Base-by-base conservation (phyloP, 92 coral and sea anemone species). In the Diadumene lineata region DNA sequence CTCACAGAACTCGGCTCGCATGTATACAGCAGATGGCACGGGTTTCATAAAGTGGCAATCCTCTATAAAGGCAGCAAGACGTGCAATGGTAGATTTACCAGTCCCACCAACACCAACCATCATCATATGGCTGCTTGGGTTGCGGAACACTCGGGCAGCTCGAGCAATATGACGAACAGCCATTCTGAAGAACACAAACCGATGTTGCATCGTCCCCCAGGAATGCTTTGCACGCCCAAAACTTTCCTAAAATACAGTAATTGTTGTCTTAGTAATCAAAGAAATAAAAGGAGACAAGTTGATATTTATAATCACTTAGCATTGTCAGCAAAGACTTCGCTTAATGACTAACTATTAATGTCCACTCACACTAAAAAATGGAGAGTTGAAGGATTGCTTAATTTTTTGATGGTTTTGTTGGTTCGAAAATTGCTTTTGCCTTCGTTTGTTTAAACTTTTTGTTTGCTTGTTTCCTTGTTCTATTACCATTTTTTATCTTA, bases 81-180 rank as follows among this genome's bases (percentile, higher is more conserved):
- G 83, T 21, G 93, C 98, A 34, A 89, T 97, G 32, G 93, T 89
- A 62, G 87, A 79, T 58, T 94, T 94, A 25, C 98, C 98, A 6
- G 97, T 94, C 30, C 98, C 98, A 19, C 98, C 98, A 34, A 94
- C 82, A 22, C 98, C 98, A 43, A 94, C 89, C 90, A 94, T 75
- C 90, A 92, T 79, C 75, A 94, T 74, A 87, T 94, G 98, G 43
- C 91, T 89, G 43, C 93, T 89, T 29, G 96, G 96, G 67, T 94
- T 93, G 80, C 97, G 96, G 84, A 94, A 94, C 31, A 94, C 98
- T 32, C 98, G 97, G 15, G 97, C 97, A 24, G 98, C 97, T 17
- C 98, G 97, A n/a, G 94, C 83, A 73, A 94, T 80, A 74, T 94
- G 98, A 84, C 89, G 92, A 60, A 94, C 76, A 68, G 98, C 98